These are phyloP conservation scores for Patella ulyssiponensis DNA, from an alignment of 2,888 invertebrate species.

Conservation along the genomic window DNA sequence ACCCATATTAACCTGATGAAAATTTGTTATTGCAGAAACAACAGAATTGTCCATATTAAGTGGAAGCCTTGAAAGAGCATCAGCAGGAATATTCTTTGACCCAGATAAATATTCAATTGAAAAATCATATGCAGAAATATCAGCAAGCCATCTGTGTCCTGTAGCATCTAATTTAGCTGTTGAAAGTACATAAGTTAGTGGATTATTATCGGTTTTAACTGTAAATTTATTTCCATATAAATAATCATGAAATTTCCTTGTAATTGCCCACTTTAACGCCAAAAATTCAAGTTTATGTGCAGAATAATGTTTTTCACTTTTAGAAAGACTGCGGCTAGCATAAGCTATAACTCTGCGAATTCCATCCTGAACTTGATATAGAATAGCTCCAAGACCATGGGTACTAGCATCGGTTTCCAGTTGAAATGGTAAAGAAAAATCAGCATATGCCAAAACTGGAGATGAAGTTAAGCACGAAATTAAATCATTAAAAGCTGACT, in stretches of 20 bases:
- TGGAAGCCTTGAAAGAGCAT: constrained; percentile 40
- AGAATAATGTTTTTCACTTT: too few species aligned
- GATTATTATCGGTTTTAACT: constrained; percentile 41
- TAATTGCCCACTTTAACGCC: constrained; percentile 36
- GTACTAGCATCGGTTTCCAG: constrained; percentile 20
- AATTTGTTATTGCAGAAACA: constrained; percentile 18
- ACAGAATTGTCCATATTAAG: not conserved
- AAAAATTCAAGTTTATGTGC: too few species aligned
- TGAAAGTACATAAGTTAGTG: constrained; percentile 38
- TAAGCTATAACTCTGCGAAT: constrained; percentile 30
- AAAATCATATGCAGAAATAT: constrained; percentile 34
- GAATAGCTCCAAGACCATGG: constrained; percentile 30
- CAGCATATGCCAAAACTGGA: constrained; percentile 42
- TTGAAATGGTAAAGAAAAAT: constrained; percentile 34
- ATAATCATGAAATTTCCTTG: constrained; percentile 31
- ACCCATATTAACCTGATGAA: constrained; percentile 10
- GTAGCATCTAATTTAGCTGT: constrained; percentile 39
- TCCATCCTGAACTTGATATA: constrained; percentile 32
- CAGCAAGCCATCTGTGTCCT: constrained; percentile 40
- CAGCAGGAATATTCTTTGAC: constrained; percentile 38
- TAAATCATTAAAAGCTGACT: constrained; percentile 33
- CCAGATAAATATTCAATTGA: constrained; percentile 40
- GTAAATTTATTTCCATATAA: constrained; percentile 29
- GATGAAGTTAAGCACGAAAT: constrained; percentile 27
- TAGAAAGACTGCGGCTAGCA: too few species aligned